phyloP scores from a whole-genome alignment of 64 coral and sea anemone genomes.

The Montipora sp. region DNA sequence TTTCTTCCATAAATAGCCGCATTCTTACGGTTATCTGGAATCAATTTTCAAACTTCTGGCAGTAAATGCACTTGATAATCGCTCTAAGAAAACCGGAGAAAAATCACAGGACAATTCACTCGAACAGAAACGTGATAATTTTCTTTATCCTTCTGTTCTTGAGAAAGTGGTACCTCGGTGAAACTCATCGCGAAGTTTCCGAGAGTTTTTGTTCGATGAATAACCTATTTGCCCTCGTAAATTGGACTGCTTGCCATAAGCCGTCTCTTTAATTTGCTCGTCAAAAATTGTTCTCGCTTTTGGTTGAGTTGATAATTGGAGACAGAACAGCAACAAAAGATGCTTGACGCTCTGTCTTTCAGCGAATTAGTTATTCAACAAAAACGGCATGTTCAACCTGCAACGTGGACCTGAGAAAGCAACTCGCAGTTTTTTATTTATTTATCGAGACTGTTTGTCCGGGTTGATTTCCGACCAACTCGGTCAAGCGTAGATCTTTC shows the following conservation, averaged over 20 bases:
- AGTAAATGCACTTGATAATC: neutral
- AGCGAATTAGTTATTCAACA: neutral
- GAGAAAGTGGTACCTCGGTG: too few species aligned
- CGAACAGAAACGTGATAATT: neutral
- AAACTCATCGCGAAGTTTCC: too few species aligned
- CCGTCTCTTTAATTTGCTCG: too few species aligned
- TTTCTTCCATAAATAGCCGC: neutral
- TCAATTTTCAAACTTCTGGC: slow-evolving; percentile 1
- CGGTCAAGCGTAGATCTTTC: neutral
- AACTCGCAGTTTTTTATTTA: neutral
- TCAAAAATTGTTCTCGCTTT: too few species aligned
- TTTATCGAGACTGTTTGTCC: neutral
- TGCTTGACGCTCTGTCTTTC: neutral
- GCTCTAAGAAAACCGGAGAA: neutral
- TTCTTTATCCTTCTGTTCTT: neutral
- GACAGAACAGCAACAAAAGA: neutral
- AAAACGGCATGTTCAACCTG: neutral
- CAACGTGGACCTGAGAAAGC: neutral
- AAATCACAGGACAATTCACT: neutral
- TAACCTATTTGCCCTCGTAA: neutral
- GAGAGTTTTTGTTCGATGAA: neutral
- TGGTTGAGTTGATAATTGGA: neutral
- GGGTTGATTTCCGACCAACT: neutral
- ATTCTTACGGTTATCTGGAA: neutral
- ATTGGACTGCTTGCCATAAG: neutral